phyloP scores from a whole-genome alignment of 2,888 invertebrate genomes.

The Syrista parreyssii region DNA sequence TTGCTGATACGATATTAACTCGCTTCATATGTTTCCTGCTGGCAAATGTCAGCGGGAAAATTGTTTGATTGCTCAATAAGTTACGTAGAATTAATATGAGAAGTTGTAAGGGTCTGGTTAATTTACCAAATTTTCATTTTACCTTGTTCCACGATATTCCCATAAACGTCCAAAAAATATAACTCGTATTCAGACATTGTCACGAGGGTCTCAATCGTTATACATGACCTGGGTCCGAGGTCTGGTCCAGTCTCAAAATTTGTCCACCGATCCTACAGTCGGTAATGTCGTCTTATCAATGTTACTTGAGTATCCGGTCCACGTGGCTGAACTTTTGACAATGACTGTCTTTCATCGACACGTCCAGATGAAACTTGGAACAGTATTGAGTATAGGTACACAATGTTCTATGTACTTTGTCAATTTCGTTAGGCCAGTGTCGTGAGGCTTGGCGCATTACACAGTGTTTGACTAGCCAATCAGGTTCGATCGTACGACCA shows the following conservation, averaged over 20 bases:
- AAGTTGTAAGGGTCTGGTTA: not conserved
- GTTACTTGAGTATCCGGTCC: too few relatives aligned
- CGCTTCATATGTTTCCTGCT: constrained; percentile 13
- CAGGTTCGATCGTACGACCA: not conserved
- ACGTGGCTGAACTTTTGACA: not conserved
- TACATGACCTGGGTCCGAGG: too few relatives aligned
- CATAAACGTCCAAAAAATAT: too few relatives aligned
- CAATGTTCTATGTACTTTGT: not conserved
- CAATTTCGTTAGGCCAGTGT: not conserved
- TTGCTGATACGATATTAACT: constrained; percentile 4
- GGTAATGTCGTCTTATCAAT: too few relatives aligned
- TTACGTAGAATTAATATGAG: constrained; percentile 6
- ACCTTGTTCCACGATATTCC: too few relatives aligned
- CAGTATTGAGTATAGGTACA: not conserved
- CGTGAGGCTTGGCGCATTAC: constrained; percentile 1
- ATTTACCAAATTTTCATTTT: too few relatives aligned
- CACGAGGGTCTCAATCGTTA: too few relatives aligned
- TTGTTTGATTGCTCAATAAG: constrained; percentile 6
- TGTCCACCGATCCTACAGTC: too few relatives aligned
- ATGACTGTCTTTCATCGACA: not conserved
- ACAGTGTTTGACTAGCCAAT: not conserved
- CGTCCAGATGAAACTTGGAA: not conserved
- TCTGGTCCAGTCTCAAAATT: too few relatives aligned
- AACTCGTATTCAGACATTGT: too few relatives aligned
- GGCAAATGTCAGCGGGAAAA: not conserved